These are phyloP conservation scores for Oopsacas minuta DNA, from an alignment of 37 sponge, comb jelly and placozoan genomes.

Conservation along the genomic window DNA sequence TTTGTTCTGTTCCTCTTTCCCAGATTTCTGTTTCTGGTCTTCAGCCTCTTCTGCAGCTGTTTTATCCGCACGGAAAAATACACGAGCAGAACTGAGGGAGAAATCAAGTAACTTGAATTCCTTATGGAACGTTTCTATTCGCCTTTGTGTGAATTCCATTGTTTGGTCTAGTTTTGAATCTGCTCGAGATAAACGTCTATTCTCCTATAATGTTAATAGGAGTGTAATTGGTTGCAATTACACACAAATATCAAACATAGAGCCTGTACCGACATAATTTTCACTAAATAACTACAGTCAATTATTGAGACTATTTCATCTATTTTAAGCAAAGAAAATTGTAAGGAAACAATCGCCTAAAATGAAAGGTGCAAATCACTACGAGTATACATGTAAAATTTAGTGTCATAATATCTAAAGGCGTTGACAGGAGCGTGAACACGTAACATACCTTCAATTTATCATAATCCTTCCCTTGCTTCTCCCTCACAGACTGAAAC, in stretches of 20 bases:
- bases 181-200: not conserved
- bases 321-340: too few relatives aligned
- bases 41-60: slow-evolving; percentile 69
- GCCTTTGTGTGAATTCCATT: slow-evolving; percentile 62
- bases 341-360: not conserved
- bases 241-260: not conserved
- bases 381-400: not conserved
- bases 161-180: slow-evolving; percentile 87
- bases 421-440: not conserved
- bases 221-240: not conserved
- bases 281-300: too few relatives aligned
- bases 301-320: too few relatives aligned
- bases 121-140: slow-evolving; percentile 54
- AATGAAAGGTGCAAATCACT: not conserved
- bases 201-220: not conserved
- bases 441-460: not conserved
- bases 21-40: not conserved
- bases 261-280: too few relatives aligned
- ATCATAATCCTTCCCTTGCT: slow-evolving; percentile 60
- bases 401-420: not conserved
- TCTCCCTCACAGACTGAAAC: slow-evolving; percentile 68
- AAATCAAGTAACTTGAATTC: slow-evolving; percentile 84
- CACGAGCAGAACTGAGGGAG: slow-evolving; percentile 87
- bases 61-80: slow-evolving; percentile 90
- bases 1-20: not conserved